Evolutionary conservation across 1,140 invertebrate species (phyloP), one percentile per base, ranked within the genome.

Genomic region (Trichoplusia ni): DNA sequence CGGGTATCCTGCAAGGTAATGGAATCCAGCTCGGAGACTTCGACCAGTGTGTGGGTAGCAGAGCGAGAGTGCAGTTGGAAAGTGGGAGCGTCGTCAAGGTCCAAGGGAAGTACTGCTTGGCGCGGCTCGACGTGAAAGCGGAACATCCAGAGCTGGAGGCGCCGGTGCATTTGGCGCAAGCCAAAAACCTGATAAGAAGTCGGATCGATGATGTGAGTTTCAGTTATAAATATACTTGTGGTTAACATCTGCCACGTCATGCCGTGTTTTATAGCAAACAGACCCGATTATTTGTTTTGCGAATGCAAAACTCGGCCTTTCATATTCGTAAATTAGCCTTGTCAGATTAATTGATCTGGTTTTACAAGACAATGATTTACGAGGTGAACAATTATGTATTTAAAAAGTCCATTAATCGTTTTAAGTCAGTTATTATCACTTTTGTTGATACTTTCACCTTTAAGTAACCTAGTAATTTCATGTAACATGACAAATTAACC

Each of bases 21-120:
- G 91, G 93, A 19, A 94, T 94, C 82, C 94, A 94, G 76, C 77
- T 95, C 9, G 94, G 94, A 27, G 94, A 95, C 82, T 95, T 94
- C 78, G 93, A 95, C 77, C 92, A 94, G 82, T 95, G 94, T 73
- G 84, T 94, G 29, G 89, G 82, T 9, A 89, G 93, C 27, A 80
- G 89, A 40, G 92, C 93, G 4, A 84, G 91, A 4, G 91, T 94
- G 0, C 93, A 93, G 80, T 63, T 90, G 18, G 87, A 90, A 19
- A 82, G 89, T 3, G 90, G 90, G 0, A 88, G 83, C 37, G 71
- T 92, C 0, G 89, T 94, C 6, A 93, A 92, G 60, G 86, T 95
- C 16, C 91, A 93, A 63, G 94, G 94, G 23, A 93, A 94, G 77
- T 95, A 95, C 79, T 95, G 94, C 71, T 76, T 95, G 47, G 94